These are phyloP conservation scores for Dynastes tityus DNA, from an alignment of 2,888 invertebrate species.

Conservation along the genomic window DNA sequence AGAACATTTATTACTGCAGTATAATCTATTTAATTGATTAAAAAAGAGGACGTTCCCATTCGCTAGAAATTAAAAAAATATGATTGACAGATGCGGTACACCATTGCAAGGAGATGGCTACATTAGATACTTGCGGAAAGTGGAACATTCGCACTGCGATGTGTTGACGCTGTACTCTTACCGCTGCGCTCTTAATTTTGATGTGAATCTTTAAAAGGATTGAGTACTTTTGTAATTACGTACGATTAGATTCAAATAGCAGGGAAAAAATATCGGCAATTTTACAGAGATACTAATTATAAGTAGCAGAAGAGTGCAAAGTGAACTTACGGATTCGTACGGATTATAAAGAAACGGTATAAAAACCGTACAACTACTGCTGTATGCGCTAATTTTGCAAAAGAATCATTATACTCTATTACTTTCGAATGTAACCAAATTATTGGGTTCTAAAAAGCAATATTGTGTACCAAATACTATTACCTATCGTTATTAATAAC, in stretches of 20 bases:
- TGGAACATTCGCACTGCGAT: conserved; percentile 10
- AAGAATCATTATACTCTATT: too few relatives aligned
- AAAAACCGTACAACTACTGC: not conserved
- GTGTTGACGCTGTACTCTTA: not conserved
- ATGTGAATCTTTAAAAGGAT: conserved; percentile 15
- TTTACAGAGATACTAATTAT: too few relatives aligned
- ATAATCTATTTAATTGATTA: conserved; percentile 12
- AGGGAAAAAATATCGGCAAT: not conserved
- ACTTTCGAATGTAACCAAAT: too few relatives aligned
- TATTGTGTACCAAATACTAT: too few relatives aligned
- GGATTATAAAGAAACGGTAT: not conserved
- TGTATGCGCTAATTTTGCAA: not conserved
- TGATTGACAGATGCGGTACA: conserved; percentile 24
- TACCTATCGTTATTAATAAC: too few relatives aligned
- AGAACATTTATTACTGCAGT: conserved; percentile 13
- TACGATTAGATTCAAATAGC: not conserved
- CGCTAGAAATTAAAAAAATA: conserved; percentile 8
- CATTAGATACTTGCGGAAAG: conserved; percentile 3
- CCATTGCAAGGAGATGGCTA: not conserved
- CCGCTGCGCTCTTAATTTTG: not conserved
- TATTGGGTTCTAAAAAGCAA: too few relatives aligned
- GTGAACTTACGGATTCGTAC: not conserved
- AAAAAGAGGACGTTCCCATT: conserved; percentile 8
- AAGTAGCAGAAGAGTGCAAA: too few relatives aligned
- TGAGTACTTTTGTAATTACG: conserved; percentile 1